Conservation (phyloP, 1,140 invertebrate genomes). For the Drosophila serrata region DNA sequence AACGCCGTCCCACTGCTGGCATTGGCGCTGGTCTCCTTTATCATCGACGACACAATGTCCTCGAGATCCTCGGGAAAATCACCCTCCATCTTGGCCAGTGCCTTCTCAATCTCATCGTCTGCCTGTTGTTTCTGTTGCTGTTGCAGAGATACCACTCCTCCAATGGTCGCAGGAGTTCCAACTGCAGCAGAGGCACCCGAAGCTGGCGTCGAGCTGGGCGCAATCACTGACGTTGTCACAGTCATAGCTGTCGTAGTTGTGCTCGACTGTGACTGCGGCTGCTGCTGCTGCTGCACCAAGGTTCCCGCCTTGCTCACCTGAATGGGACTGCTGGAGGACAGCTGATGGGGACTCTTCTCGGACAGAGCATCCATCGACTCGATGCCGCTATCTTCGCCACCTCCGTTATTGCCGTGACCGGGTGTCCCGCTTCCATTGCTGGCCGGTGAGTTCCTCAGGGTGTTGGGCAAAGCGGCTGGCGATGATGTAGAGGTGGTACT, state of each 20-base stretch:
- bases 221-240: constrained; percentile 8
- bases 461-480: constrained; percentile 73
- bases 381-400: constrained; percentile 95
- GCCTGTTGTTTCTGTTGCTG: constrained; percentile 60
- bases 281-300: constrained; percentile 19
- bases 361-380: constrained; percentile 97
- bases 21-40: constrained; percentile 48
- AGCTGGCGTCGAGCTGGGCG: constrained; percentile 8
- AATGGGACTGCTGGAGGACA: constrained; percentile 86
- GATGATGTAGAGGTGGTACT: constrained; percentile 46
- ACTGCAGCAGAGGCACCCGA: constrained; percentile 8
- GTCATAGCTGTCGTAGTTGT: constrained; percentile 2
- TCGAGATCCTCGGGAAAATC: constrained; percentile 77
- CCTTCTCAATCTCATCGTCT: constrained; percentile 89
- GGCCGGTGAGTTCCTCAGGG: constrained; percentile 85
- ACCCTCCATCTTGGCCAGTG: constrained; percentile 89
- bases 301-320: constrained; percentile 61
- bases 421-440: constrained; percentile 84
- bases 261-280: constrained; percentile 1
- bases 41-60: constrained; percentile 56
- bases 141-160: constrained; percentile 84
- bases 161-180: constrained; percentile 10
- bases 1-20: neutral
- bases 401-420: constrained; percentile 84
- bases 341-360: constrained; percentile 96